A percentile compares a stretch with the other conserved stretches of the same genome.
phyloP scores from a whole-genome alignment of 2,888 invertebrate species.

The Heliothis peltigera region DNA sequence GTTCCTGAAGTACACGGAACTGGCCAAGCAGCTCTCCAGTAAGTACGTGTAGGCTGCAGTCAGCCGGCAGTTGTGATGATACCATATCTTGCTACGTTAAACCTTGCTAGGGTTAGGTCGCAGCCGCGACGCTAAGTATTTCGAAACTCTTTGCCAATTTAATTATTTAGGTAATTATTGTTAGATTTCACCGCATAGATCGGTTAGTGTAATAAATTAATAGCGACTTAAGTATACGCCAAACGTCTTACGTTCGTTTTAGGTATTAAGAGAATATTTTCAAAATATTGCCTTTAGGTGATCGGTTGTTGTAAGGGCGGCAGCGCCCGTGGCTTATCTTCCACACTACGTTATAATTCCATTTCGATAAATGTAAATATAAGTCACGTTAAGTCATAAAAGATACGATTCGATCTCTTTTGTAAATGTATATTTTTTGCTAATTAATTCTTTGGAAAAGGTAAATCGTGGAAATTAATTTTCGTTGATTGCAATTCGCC shows the following conservation, averaged over 20 bases:
- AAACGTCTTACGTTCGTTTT: constrained; percentile 89
- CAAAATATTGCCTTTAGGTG: constrained; percentile 89
- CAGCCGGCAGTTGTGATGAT: constrained; percentile 91
- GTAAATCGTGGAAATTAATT: constrained; percentile 63
- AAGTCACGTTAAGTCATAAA: constrained; percentile 88
- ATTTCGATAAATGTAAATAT: constrained; percentile 89
- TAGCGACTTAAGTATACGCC: constrained; percentile 90
- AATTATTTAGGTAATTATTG: constrained; percentile 89
- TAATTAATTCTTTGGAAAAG: constrained; percentile 76
- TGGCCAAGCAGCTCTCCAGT: constrained; percentile 99
- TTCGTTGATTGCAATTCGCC: constrained; percentile 68
- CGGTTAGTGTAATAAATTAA: constrained; percentile 89
- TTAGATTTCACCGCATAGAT: constrained; percentile 88
- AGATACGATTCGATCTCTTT: constrained; percentile 88
- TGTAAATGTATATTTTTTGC: constrained; percentile 90
- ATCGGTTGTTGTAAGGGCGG: constrained; percentile 73
- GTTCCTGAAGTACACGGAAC: constrained; percentile 99
- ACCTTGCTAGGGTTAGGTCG: constrained; percentile 88
- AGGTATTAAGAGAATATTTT: constrained; percentile 87
- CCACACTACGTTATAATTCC: constrained; percentile 88
- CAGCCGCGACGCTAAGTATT: constrained; percentile 88
- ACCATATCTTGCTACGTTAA: constrained; percentile 93
- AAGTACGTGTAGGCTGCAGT: constrained; percentile 95
- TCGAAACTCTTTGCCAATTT: constrained; percentile 90
- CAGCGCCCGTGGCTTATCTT: constrained; percentile 81